Conservation (phyloP, 2,888 invertebrate species). For the Myopa testacea region DNA sequence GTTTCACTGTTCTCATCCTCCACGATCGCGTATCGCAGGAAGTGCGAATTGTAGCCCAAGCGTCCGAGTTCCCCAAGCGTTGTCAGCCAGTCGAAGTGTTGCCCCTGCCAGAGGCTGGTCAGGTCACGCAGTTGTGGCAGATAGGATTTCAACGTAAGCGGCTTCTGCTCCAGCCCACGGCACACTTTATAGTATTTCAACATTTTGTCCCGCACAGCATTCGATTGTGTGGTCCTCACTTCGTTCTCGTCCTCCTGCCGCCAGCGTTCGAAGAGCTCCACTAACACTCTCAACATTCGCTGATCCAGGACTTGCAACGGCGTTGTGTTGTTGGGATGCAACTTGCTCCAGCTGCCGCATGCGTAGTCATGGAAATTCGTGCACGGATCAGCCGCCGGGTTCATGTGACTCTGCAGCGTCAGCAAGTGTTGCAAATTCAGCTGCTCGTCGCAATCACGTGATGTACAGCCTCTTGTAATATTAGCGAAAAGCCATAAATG, state of each 20-base stretch:
- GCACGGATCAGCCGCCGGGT: slow-evolving; percentile 53
- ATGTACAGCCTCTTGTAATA: slow-evolving; percentile 52
- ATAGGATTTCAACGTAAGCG: slow-evolving; percentile 49
- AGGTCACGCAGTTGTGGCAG: slow-evolving; percentile 46
- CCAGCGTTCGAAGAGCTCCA: slow-evolving; percentile 48
- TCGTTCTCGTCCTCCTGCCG: slow-evolving; percentile 19
- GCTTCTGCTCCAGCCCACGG: not conserved
- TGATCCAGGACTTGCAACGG: not conserved
- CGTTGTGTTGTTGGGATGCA: slow-evolving; percentile 32
- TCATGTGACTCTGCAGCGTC: slow-evolving; percentile 51
- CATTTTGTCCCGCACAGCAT: slow-evolving; percentile 52
- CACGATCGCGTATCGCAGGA: slow-evolving; percentile 51
- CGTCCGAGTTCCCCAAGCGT: slow-evolving; percentile 52
- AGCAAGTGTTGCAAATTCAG: slow-evolving; percentile 54
- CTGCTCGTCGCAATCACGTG: slow-evolving; percentile 48
- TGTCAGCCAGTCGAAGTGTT: slow-evolving; percentile 51
- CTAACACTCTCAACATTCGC: not conserved
- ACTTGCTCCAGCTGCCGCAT: slow-evolving; percentile 56
- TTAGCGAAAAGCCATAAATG: slow-evolving; percentile 41
- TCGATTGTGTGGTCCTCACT: not conserved
- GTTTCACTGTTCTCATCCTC: slow-evolving; percentile 35
- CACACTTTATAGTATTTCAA: slow-evolving; percentile 55
- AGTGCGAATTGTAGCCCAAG: slow-evolving; percentile 58
- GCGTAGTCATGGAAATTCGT: slow-evolving; percentile 57
- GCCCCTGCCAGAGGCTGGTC: slow-evolving; percentile 21